Base-by-base conservation (phyloP, 2,888 invertebrate species). In the Entomobrya multifasciata region DNA sequence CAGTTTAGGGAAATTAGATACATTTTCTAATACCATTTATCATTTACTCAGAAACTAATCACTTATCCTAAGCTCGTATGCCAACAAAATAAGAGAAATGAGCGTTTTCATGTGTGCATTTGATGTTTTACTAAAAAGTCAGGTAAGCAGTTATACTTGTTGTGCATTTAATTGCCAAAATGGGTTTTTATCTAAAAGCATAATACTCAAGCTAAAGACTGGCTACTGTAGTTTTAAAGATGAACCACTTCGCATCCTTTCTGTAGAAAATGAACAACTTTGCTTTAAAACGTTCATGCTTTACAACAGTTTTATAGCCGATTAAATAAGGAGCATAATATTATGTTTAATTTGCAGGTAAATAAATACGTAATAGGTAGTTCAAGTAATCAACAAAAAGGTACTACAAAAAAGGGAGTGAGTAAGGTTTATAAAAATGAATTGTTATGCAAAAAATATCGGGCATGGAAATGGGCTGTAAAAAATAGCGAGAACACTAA, bases 281-380 rank as follows among this genome's bases (percentile, higher is more conserved):
- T 65, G 36, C n/a, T n/a, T n/a, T n/a, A 55, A 13, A 62, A 65
- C 65, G 36, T 65, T 36, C 41, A 65, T 65, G 65, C 20, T 36
- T 30, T 62, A 15, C 30, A 55, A 13, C 30, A n/a, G n/a, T 62
- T 55, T 65, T 65, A 65, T 65, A 20, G 41, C 41, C 65, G 65
- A 65, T 65, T 65, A 65, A 65, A 65, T 41, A n/a, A n/a, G n/a
- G n/a, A n/a, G 65, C 65, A 65, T 41, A 65, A 41, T 17, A 65
- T 41, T 17, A 41, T 65, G 65, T 65, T 62, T 30, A 62, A 62
- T 62, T 62, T 62, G 62, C 62, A 62, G 62, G n/a, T n/a, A n/a
- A n/a, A n/a, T 62, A 62, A 62, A 62, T 62, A 62, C 62, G 27
- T 62, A 62, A 62, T 30, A 8, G n/a, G 30, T n/a, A 30, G 27